Evolutionary conservation across 2,888 invertebrate species (phyloP).

Genomic region (Elysia crispata): DNA sequence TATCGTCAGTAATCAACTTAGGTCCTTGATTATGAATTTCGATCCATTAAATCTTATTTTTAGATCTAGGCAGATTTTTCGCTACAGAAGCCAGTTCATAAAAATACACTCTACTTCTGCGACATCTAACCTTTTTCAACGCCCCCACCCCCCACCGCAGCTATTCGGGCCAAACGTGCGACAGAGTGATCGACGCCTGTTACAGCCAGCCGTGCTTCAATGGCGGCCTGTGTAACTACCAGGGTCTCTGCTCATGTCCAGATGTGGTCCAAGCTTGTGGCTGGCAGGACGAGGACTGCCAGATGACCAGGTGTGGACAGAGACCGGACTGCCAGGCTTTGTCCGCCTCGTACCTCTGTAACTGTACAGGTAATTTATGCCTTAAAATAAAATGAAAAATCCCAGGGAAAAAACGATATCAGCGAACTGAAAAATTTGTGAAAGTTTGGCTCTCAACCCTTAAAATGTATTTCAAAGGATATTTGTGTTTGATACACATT

Average conservation of each 20-base stretch:
- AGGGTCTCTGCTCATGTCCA: slow-evolving; percentile 65
- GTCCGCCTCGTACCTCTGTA: slow-evolving; percentile 59
- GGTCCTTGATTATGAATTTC: no score
- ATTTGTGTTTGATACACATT: no score
- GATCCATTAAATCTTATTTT: no score
- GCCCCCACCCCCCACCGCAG: slow-evolving; percentile 10
- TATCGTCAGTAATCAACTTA: no score
- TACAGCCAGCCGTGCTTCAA: slow-evolving; percentile 67
- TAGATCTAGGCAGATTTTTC: not conserved
- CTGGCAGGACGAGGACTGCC: slow-evolving; percentile 71
- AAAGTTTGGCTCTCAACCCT: no score
- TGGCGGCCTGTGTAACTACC: slow-evolving; percentile 65
- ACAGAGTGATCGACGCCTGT: slow-evolving; percentile 62
- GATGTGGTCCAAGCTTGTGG: slow-evolving; percentile 67
- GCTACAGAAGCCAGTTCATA: not conserved
- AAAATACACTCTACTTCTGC: no score
- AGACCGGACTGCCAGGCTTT: slow-evolving; percentile 56
- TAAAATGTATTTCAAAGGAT: no score
- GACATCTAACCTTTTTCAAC: not conserved
- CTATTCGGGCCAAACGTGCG: slow-evolving; percentile 57
- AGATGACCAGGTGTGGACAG: slow-evolving; percentile 58
- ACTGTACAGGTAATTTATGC: slow-evolving; percentile 55
- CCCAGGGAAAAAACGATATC: no score
- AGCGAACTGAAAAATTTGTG: no score
- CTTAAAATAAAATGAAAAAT: no score